Evolutionary conservation across 2,113 vertebrate species (phyloP), one percentile per base, ranked within the genome.

Genomic region (Caloenas nicobarica): DNA sequence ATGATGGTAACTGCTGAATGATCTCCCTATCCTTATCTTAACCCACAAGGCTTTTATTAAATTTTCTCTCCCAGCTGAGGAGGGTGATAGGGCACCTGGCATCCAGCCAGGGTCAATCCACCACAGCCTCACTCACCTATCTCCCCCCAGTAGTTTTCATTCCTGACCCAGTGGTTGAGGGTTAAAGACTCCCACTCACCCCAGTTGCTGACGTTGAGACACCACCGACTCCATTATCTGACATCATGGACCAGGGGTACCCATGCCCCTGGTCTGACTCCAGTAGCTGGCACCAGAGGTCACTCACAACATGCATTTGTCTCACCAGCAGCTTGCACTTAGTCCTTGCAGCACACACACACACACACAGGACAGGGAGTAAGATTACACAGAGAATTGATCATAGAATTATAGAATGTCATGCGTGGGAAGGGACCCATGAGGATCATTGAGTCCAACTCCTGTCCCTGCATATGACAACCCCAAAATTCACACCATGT

Each of bases 291-390:
- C 54, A 38, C 5, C 33, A 28, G 2, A 16, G 36, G 48, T 58
- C 65, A n/a, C 25, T 31, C 29, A 51, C n/a, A 36, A 44, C 8
- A 9, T 1, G 6, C 12, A 13, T 31, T 14, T 11, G 3, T 51
- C 17, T 57, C 51, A 16, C 1, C 13, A 26, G 34, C 14, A 81
- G 74, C 31, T 54, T 24, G 8, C 10, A 29, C 4, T 58, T 10
- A 50, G 28, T 8, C 50, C 31, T 50, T 78, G 26, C 19, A 60
- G 25, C 19, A 9, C 53, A 66, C 54, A 61, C 51, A 24, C 51
- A 53, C 25, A 36, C 10, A 36, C 2, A 11, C 1, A 4, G 1
- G 7, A 62, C 1, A 38, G n/a, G 54, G 13, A 26, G 6, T 25
- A n/a, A 82, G 8, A 50, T 38, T 73, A 40, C 5, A 9, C 2